Conservation (phyloP, 2,113 vertebrate genomes). For the Xenopus borealis region DNA sequence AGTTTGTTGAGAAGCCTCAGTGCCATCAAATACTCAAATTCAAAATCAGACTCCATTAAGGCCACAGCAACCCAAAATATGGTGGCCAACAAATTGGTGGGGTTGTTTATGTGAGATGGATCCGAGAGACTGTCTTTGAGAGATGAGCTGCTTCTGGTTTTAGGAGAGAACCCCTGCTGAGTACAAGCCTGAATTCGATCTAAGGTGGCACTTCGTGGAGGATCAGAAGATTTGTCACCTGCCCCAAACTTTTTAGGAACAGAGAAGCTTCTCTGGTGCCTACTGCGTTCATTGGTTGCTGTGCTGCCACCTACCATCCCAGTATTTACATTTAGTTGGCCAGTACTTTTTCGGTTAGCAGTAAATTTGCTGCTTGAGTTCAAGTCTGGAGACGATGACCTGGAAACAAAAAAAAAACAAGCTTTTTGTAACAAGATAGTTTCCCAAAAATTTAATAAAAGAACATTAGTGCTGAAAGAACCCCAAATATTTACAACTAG, state of each 20-base stretch:
- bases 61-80: conserved; percentile 96
- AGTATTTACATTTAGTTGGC: conserved; percentile 86
- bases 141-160: conserved; percentile 81
- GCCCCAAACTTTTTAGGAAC: conserved; percentile 98
- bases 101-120: conserved; percentile 87
- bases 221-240: conserved; percentile 77
- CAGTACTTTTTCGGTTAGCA: conserved; percentile 91
- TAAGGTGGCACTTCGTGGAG: conserved; percentile 91
- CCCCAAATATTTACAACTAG: too few species aligned
- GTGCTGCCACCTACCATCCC: conserved; percentile 63
- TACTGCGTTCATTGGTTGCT: conserved; percentile 78
- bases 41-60: conserved; percentile 98
- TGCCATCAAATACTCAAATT: conserved; percentile 97
- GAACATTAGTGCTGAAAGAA: too few species aligned
- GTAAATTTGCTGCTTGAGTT: conserved; percentile 83
- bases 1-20: conserved; percentile 87
- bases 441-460: too few species aligned
- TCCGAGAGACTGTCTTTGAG: conserved; percentile 86
- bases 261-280: conserved; percentile 94
- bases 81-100: conserved; percentile 87
- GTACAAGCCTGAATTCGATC: conserved; percentile 95
- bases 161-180: conserved; percentile 78
- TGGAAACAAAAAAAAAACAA: conserved; percentile 48
- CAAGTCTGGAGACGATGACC: conserved; percentile 92
- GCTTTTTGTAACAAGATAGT: neutral